phyloP scores from a whole-genome alignment of 2,797 vertebrate species.

The Macropodus opercularis region DNA sequence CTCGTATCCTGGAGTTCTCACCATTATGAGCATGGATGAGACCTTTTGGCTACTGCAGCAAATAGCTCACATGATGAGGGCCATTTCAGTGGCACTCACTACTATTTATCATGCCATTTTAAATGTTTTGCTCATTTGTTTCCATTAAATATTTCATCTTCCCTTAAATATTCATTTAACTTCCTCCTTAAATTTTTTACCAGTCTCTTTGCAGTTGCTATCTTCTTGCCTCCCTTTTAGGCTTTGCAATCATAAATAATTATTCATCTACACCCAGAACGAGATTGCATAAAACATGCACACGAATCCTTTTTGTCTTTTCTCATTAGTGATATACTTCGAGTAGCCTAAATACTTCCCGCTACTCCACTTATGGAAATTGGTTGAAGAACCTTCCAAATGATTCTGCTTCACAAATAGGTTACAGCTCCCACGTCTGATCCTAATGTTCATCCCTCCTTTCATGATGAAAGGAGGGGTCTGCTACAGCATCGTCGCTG shows the following conservation, averaged over 20 bases:
- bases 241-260: constrained; percentile 85
- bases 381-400: constrained; percentile 74
- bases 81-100: constrained; percentile 70
- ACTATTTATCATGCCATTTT: constrained; percentile 82
- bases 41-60: constrained; percentile 65
- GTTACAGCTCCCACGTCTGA: constrained; percentile 68
- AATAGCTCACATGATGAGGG: constrained; percentile 62
- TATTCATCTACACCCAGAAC: constrained; percentile 83
- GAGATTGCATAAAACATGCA: constrained; percentile 86
- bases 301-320: constrained; percentile 85
- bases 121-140: constrained; percentile 87
- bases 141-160: constrained; percentile 86
- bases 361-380: constrained; percentile 83
- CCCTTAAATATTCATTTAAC: constrained; percentile 87
- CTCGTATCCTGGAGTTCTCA: constrained; percentile 50
- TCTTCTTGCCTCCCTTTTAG: constrained; percentile 79
- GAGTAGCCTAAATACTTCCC: constrained; percentile 84
- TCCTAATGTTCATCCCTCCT: constrained; percentile 52
- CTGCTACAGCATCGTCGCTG: constrained; percentile 17
- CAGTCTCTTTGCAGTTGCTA: constrained; percentile 77
- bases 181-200: constrained; percentile 84
- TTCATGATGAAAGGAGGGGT: constrained; percentile 64
- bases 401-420: constrained; percentile 77
- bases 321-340: constrained; percentile 85
- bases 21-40: constrained; percentile 46